Percentiles rank a stretch among this genome's conserved stretches.
These are phyloP conservation scores for Philereme vetulata DNA, from an alignment of 2,888 invertebrate species.

Conservation along the genomic window DNA sequence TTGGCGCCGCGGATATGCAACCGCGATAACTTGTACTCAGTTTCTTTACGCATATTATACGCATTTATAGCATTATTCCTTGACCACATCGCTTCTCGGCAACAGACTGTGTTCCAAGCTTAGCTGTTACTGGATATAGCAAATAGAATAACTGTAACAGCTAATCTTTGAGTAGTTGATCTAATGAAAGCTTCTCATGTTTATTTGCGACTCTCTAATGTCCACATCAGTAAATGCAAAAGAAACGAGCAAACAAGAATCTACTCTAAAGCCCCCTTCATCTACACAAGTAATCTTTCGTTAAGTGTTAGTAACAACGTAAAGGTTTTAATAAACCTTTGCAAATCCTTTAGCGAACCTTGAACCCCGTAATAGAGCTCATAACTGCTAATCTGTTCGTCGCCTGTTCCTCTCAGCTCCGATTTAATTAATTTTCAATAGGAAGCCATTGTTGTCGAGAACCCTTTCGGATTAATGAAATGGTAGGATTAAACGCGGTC, in stretches of 20 bases:
- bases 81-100: slow-evolving; percentile 78
- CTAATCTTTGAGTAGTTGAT: slow-evolving; percentile 65
- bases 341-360: slow-evolving; percentile 48
- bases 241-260: slow-evolving; percentile 5
- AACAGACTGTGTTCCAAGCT: slow-evolving; percentile 60
- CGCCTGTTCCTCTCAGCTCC: slow-evolving; percentile 25
- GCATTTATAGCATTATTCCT: slow-evolving; percentile 72
- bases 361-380: slow-evolving; percentile 40
- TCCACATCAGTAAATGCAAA: slow-evolving; percentile 12
- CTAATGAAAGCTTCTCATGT: slow-evolving; percentile 68
- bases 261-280: slow-evolving; percentile 12
- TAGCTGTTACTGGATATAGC: slow-evolving; percentile 62
- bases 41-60: slow-evolving; percentile 73
- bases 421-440: slow-evolving; percentile 41
- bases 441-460: slow-evolving; percentile 36
- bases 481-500: slow-evolving; percentile 35
- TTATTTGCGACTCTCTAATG: slow-evolving; percentile 65
- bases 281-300: slow-evolving; percentile 4
- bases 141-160: slow-evolving; percentile 53
- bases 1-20: slow-evolving; percentile 63
- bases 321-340: slow-evolving; percentile 38
- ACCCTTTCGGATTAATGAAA: slow-evolving; percentile 38
- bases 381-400: slow-evolving; percentile 31
- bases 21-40: slow-evolving; percentile 80
- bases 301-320: slow-evolving; percentile 11